Evolutionary conservation across 2,113 vertebrate genomes (phyloP), one percentile per base, ranked within the genome.

Genomic region (Sinocyclocheilus anshuiensis): DNA sequence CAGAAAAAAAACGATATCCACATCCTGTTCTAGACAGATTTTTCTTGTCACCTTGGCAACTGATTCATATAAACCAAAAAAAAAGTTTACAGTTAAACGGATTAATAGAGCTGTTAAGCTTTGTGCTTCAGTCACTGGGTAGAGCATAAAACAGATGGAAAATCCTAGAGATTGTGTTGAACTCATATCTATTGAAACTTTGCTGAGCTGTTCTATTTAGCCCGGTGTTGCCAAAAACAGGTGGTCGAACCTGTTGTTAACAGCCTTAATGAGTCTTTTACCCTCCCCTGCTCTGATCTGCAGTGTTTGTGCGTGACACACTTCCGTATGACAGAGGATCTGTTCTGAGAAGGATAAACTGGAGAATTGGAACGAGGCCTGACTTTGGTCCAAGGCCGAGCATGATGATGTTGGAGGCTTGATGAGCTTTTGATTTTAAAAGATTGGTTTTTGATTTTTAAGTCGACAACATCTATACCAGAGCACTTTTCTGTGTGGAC

Each of bases 401-500:
- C 39, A 15, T 67, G 45, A 15, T 67, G 45, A 13, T 36, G 26
- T 29, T 71, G 20, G 24, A 69, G 45, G 81, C 63, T 29, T 53
- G 45, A 53, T 53, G 18, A 53, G 81, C 24, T 50, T 81, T 55
- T 18, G 16, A 55, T 55, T 55, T 81, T 71, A 53, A 53, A 24
- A 53, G 42, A 36, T n/a, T 53, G 42, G 0, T 11, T 39, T 67
- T 10, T 11, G 4, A 13, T 53, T 84, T 76, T 71, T 82, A 82
- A 55, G 63, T 82, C 61, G 4, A 48, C 2, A 2, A 12, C 69
- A 76, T 65, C 29, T 71, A 24, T 75, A 75, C 53, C 59, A 53
- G 75, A 85, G 84, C 84, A 85, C 84, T 85, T 84, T 85, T 77
- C 59, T 82, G 81, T 82, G 81, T 81, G 72, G 59, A 42, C 4